phyloP scores from a whole-genome alignment of 2,113 vertebrate genomes.

The Athene cunicularia region DNA sequence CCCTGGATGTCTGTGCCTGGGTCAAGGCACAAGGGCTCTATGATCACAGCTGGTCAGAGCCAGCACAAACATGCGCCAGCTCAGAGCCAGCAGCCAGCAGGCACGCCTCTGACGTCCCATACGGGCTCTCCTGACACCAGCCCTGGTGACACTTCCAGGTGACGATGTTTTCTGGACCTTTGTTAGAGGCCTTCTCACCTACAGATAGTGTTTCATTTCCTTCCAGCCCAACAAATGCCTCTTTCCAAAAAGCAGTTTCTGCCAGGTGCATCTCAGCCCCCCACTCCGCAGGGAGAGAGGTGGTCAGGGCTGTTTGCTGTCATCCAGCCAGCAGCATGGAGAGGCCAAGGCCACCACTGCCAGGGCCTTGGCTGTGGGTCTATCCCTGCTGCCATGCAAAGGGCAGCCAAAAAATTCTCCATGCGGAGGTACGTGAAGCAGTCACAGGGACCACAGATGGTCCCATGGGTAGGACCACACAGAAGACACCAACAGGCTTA shows the following conservation, averaged over 20 bases:
- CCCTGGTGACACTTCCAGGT: neutral
- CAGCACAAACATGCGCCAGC: neutral
- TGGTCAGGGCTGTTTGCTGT: no score
- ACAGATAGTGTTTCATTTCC: neutral
- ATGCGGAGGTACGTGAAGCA: neutral
- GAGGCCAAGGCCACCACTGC: neutral
- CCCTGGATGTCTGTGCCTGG: neutral
- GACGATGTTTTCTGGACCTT: neutral
- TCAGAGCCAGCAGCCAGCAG: neutral
- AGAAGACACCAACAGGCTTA: neutral
- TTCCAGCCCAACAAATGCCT: neutral
- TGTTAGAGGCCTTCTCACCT: neutral
- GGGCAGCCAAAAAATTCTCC: neutral
- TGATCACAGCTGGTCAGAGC: neutral
- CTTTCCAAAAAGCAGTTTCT: neutral
- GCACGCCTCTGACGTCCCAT: neutral
- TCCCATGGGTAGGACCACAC: neutral
- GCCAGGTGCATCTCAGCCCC: neutral
- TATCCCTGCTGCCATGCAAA: neutral
- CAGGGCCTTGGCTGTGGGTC: neutral
- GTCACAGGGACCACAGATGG: neutral
- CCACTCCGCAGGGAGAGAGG: fast-evolving
- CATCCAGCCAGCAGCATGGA: neutral
- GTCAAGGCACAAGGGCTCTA: neutral
- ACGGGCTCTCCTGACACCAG: neutral